Evolutionary conservation across 1,140 invertebrate genomes (phyloP).

Genomic region (Zaprionus lachaisei): DNA sequence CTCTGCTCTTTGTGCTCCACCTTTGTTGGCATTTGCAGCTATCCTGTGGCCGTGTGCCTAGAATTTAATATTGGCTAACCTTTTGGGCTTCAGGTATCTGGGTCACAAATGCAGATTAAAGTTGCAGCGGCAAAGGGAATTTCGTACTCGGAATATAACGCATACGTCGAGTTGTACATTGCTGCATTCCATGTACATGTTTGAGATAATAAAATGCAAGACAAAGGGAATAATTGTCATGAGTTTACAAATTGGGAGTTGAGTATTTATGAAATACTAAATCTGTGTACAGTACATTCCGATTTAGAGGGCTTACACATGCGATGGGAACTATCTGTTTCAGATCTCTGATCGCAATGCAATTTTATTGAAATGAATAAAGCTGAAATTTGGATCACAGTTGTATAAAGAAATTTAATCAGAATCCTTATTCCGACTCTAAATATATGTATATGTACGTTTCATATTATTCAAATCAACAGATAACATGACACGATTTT

Average conservation of each 20-base stretch:
- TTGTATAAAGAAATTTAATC: too few species aligned
- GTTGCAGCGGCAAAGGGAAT: constrained; percentile 18
- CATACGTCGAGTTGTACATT: not conserved
- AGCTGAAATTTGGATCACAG: too few species aligned
- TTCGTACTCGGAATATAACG: constrained; percentile 5
- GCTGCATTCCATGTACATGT: not conserved
- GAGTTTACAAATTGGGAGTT: not conserved
- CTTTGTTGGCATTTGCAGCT: constrained; percentile 22
- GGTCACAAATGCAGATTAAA: constrained; percentile 26
- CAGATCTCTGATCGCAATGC: too few species aligned
- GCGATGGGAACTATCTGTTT: too few species aligned
- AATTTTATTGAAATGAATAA: too few species aligned
- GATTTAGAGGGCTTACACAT: too few species aligned
- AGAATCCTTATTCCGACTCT: too few species aligned
- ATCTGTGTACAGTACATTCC: too few species aligned
- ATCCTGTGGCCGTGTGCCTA: constrained; percentile 22
- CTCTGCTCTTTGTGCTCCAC: not conserved
- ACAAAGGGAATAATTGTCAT: not conserved
- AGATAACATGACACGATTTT: not conserved
- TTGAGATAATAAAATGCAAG: not conserved
- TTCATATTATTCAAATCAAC: not conserved
- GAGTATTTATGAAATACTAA: not conserved
- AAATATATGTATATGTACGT: too few species aligned
- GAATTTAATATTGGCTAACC: constrained; percentile 35
- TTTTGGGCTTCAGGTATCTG: constrained; percentile 32